Percentiles rank a stretch among this genome's conserved stretches.
These are phyloP conservation scores for Trachythela sp. DNA, from an alignment of 64 coral and sea anemone species.

Conservation along the genomic window DNA sequence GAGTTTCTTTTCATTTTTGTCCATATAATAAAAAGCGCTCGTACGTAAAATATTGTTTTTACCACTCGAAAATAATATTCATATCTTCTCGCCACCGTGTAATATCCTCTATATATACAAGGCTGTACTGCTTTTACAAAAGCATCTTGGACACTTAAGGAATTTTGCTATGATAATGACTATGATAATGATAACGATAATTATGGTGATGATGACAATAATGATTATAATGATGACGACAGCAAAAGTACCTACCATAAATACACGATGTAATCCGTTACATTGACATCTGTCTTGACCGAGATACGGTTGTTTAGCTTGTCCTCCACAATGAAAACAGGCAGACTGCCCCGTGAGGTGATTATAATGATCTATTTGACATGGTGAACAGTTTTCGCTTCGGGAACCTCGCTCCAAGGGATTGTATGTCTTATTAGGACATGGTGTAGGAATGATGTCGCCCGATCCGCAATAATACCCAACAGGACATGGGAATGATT, in stretches of 20 bases:
- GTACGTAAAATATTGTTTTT: too few relatives aligned
- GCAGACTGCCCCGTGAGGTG: constrained; percentile 59
- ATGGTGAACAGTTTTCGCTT: constrained; percentile 57
- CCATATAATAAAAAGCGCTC: too few relatives aligned
- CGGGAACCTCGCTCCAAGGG: constrained; percentile 43
- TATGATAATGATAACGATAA: too few relatives aligned
- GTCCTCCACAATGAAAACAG: constrained; percentile 69
- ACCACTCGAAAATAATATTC: too few relatives aligned
- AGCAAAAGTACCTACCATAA: constrained; percentile 56
- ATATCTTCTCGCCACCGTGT: too few relatives aligned
- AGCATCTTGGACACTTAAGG: too few relatives aligned
- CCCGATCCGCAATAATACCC: constrained; percentile 78
- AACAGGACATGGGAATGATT: constrained; percentile 68
- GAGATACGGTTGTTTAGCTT: constrained; percentile 38
- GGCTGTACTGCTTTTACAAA: too few relatives aligned
- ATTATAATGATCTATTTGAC: constrained; percentile 64
- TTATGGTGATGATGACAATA: too few relatives aligned
- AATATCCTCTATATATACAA: too few relatives aligned
- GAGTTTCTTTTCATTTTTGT: too few relatives aligned
- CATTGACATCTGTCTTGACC: constrained; percentile 75
- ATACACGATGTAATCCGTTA: constrained; percentile 71
- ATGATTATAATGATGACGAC: too few relatives aligned
- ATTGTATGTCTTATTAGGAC: constrained; percentile 79
- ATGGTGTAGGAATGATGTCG: constrained; percentile 42
- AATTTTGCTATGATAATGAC: too few relatives aligned